Evolutionary conservation across 30 jellyfish, hydroid and myxozoan genomes (phyloP).

Genomic region (Hydra vulgaris): DNA sequence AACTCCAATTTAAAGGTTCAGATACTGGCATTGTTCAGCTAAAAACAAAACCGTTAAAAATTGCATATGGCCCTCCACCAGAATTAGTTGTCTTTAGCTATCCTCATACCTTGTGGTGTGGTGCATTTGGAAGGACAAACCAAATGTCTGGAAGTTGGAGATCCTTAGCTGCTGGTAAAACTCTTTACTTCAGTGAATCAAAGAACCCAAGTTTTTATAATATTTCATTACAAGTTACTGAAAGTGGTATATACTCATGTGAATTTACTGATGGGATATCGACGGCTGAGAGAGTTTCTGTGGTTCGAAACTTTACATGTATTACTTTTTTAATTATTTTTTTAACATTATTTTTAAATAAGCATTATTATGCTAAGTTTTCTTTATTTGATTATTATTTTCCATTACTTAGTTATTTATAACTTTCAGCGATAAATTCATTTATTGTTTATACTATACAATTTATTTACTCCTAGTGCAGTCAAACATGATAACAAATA

Average conservation of each 20-base stretch:
- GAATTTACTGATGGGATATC: constrained; percentile 1
- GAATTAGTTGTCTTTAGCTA: background rate
- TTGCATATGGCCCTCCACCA: background rate
- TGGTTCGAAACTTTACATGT: background rate
- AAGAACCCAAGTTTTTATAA: background rate
- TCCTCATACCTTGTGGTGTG: background rate
- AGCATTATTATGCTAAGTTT: background rate
- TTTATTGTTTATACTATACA: no score
- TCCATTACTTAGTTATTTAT: no score
- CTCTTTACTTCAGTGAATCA: background rate
- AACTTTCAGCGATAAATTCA: no score
- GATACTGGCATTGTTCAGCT: constrained; percentile 3
- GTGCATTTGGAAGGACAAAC: constrained; percentile 5
- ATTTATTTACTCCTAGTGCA: no score
- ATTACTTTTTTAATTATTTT: background rate
- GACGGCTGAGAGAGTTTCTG: background rate
- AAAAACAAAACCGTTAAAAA: constrained; percentile 6
- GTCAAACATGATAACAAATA: background rate
- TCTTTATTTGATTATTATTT: no score
- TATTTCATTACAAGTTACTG: background rate
- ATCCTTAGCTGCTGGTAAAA: background rate
- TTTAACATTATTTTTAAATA: no score
- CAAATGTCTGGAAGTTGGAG: constrained; percentile 8
- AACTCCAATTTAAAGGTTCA: background rate
- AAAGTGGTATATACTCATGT: background rate